A percentile compares a stretch with the other conserved stretches of the same genome.
These are phyloP conservation scores for Otus sunia DNA, from an alignment of 2,113 vertebrate species.

Conservation along the genomic window DNA sequence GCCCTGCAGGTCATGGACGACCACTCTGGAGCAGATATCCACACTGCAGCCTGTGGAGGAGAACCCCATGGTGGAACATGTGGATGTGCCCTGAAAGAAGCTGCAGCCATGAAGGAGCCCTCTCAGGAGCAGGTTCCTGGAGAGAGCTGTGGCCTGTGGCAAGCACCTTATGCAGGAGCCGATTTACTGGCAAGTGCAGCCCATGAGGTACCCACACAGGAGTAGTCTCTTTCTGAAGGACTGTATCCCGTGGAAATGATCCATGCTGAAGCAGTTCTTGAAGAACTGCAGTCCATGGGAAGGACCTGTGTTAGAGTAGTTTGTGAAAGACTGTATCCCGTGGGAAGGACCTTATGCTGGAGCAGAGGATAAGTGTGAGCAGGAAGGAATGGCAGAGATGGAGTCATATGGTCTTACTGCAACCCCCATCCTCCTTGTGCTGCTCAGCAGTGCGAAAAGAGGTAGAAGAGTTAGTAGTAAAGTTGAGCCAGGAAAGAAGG, in stretches of 20 bases:
- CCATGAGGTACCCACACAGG: neutral
- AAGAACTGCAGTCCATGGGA: neutral
- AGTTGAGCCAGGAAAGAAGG: neutral
- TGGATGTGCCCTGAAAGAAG: neutral
- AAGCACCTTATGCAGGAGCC: neutral
- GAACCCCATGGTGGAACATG: neutral
- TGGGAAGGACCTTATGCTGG: neutral
- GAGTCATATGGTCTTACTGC: neutral
- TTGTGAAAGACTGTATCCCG: neutral
- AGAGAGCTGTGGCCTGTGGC: neutral
- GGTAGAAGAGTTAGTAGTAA: neutral
- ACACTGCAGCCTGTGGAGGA: neutral
- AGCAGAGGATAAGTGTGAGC: neutral
- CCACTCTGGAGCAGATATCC: neutral
- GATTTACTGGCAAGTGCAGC: neutral
- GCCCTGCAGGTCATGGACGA: neutral
- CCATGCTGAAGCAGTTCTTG: neutral
- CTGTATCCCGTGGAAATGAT: neutral
- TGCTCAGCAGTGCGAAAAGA: neutral
- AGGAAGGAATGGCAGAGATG: neutral
- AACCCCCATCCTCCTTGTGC: fast-evolving
- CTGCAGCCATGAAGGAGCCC: neutral
- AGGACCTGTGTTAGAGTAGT: neutral
- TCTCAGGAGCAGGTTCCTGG: neutral
- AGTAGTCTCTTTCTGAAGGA: neutral